A percentile compares a stretch with the other conserved stretches of the same genome.
These are phyloP conservation scores for Brachionus rotundiformis DNA, from an alignment of 1,140 invertebrate genomes.

Conservation along the genomic window DNA sequence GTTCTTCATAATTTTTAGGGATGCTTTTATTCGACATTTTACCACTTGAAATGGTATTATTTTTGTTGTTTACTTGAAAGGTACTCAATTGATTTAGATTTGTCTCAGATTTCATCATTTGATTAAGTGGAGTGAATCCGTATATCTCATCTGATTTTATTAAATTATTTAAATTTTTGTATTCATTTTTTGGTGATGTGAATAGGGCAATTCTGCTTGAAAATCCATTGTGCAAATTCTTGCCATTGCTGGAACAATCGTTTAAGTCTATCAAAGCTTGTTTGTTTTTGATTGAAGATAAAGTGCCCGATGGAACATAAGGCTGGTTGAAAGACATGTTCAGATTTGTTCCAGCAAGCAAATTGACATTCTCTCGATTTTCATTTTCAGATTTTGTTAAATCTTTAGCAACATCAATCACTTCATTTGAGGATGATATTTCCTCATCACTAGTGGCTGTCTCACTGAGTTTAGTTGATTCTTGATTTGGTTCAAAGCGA, in stretches of 20 bases:
- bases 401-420: conserved; percentile 3
- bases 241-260: neutral
- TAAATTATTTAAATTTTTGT: conserved; percentile 6
- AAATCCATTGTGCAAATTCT: neutral
- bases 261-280: neutral
- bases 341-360: neutral
- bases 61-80: conserved; percentile 11
- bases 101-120: conserved; percentile 12
- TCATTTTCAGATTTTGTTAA: conserved; percentile 30
- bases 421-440: conserved; percentile 23
- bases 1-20: neutral
- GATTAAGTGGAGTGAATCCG: conserved; percentile 23
- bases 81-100: conserved; percentile 27
- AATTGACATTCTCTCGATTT: conserved; percentile 3
- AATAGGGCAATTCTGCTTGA: neutral
- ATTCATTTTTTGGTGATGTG: neutral
- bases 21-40: neutral
- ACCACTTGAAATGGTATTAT: neutral
- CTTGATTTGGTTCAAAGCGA: conserved; percentile 5
- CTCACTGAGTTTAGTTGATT: conserved; percentile 29
- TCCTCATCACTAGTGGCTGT: conserved; percentile 21
- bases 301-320: neutral
- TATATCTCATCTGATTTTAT: conserved; percentile 30
- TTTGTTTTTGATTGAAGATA: neutral
- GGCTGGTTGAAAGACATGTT: neutral